These are phyloP conservation scores for Theretra japonica DNA, from an alignment of 2,888 invertebrate species.

Conservation along the genomic window DNA sequence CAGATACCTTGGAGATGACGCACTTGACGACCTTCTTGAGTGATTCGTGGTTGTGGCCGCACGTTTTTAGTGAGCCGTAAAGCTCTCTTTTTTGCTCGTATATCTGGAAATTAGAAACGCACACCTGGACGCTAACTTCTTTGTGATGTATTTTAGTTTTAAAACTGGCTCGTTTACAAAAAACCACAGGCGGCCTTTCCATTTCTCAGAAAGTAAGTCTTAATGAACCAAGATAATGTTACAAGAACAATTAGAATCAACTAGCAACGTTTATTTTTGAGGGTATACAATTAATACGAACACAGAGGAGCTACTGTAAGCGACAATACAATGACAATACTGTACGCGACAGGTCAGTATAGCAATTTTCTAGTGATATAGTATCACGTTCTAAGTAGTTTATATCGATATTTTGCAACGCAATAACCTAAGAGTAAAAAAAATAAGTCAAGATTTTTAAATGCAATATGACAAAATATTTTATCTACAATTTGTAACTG, in stretches of 20 bases:
- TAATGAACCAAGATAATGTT: not conserved
- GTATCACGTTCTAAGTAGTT: too few relatives aligned
- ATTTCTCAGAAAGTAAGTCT: not conserved
- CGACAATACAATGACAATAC: too few relatives aligned
- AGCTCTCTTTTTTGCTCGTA: slow-evolving; percentile 68
- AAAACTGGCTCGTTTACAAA: slow-evolving; percentile 6
- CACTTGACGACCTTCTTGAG: slow-evolving; percentile 79
- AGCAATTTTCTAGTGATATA: too few relatives aligned
- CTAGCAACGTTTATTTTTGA: not conserved
- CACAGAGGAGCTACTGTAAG: too few relatives aligned
- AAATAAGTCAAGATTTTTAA: too few relatives aligned
- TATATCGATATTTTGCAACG: too few relatives aligned
- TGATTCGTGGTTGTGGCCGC: slow-evolving; percentile 77
- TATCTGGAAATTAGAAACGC: slow-evolving; percentile 56
- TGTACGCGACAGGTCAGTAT: too few relatives aligned
- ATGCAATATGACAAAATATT: too few relatives aligned
- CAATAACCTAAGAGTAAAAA: too few relatives aligned
- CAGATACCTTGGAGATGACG: slow-evolving; percentile 77
- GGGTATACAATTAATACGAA: not conserved
- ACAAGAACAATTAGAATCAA: not conserved
- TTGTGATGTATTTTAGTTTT: slow-evolving; percentile 26
- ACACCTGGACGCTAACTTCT: slow-evolving; percentile 14
- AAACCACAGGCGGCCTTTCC: not conserved
- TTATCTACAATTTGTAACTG: too few relatives aligned
- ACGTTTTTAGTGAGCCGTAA: slow-evolving; percentile 68